These are phyloP conservation scores for Tachina grossa DNA, from an alignment of 2,888 invertebrate genomes.

Conservation along the genomic window DNA sequence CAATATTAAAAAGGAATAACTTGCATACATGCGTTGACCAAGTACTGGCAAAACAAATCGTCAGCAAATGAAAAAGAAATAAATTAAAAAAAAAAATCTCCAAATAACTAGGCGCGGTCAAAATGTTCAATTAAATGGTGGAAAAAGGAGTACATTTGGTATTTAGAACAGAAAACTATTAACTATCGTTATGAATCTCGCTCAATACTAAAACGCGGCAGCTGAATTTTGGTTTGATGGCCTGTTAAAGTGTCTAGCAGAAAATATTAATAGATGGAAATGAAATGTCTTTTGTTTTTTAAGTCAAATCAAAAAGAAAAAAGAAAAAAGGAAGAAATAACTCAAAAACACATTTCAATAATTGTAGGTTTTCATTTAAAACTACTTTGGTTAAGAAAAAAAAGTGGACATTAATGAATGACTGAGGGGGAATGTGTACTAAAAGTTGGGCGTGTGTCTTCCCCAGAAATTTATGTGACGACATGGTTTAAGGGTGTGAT, in stretches of 20 bases:
- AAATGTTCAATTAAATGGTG: conserved; percentile 52
- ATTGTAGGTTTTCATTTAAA: conserved; percentile 77
- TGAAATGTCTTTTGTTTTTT: conserved; percentile 34
- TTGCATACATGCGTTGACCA: conserved; percentile 54
- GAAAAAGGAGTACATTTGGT: conserved; percentile 21
- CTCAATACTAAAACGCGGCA: conserved; percentile 49
- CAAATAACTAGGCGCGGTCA: conserved; percentile 48
- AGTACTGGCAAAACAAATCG: conserved; percentile 48
- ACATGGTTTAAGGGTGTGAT: conserved; percentile 75
- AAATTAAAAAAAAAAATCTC: background rate
- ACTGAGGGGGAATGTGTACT: conserved; percentile 53
- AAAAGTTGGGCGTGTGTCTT: conserved; percentile 70
- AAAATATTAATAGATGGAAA: conserved; percentile 49
- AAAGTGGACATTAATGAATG: conserved; percentile 37
- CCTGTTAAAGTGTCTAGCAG: conserved; percentile 32
- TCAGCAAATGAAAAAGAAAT: background rate
- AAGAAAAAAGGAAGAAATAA: conserved; percentile 1
- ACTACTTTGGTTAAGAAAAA: conserved; percentile 49
- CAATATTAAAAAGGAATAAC: conserved; percentile 54
- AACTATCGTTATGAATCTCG: conserved; percentile 55
- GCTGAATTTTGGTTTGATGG: conserved; percentile 57
- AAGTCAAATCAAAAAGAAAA: conserved; percentile 37
- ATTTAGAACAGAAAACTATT: conserved; percentile 25
- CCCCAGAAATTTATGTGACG: conserved; percentile 74
- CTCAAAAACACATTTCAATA: conserved; percentile 78